Evolutionary conservation across 2,113 vertebrate species (phyloP).

Genomic region (Gadus macrocephalus): DNA sequence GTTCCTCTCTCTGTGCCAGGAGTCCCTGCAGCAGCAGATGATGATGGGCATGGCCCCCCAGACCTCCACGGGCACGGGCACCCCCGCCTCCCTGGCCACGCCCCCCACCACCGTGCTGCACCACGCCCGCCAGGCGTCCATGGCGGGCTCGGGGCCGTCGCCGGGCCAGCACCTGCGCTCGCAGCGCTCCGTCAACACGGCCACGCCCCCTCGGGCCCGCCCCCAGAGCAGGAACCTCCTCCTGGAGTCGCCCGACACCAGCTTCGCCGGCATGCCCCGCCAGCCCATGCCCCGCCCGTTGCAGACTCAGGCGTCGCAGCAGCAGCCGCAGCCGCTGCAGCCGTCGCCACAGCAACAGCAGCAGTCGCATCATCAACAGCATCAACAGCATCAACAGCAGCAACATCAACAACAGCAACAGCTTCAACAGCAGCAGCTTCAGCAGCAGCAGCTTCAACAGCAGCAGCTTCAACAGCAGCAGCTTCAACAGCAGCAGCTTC

Average conservation of each 20-base stretch:
- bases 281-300: constrained; percentile 46
- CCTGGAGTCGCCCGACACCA: constrained; percentile 81
- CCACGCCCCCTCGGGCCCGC: constrained; percentile 78
- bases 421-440: constrained; percentile 3
- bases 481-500: not conserved
- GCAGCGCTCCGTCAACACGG: constrained; percentile 74
- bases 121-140: constrained; percentile 67
- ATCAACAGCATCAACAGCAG: constrained; percentile 13
- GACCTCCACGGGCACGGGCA: constrained; percentile 68
- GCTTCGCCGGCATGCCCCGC: constrained; percentile 68
- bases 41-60: constrained; percentile 70
- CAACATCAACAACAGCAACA: not conserved
- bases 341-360: constrained; percentile 62
- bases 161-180: constrained; percentile 70
- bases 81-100: constrained; percentile 72
- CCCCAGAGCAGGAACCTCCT: constrained; percentile 89
- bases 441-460: constrained; percentile 17
- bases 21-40: constrained; percentile 76
- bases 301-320: constrained; percentile 50
- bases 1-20: constrained; percentile 38
- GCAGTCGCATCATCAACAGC: constrained; percentile 8
- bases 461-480: constrained; percentile 18
- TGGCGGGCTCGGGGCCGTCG: constrained; percentile 35
- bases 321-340: constrained; percentile 57
- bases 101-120: constrained; percentile 76